Evolutionary conservation across 2,888 invertebrate species (phyloP), one percentile per base, ranked within the genome.

Genomic region (Spatulosminthurus flaviceps): DNA sequence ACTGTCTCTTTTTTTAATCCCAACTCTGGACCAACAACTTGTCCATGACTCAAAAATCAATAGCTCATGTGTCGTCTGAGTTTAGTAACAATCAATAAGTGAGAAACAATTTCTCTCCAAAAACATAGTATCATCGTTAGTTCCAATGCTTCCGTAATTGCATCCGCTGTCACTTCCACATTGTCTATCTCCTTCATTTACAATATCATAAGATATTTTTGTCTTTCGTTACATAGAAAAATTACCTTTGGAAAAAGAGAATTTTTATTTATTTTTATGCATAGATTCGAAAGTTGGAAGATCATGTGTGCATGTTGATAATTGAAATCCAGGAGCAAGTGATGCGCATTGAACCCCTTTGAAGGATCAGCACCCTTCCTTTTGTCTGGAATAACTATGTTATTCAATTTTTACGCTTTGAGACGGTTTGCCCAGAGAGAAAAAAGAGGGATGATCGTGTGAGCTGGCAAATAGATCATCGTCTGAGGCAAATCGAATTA

Each of bases 291-390:
- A 19, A 51, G 51, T n/a, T 41, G 9, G 51, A 2, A 34, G 4
- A 7, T 4, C 9, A 51, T 51, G 51, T 51, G 51, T 51, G 16
- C 51, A 51, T 51, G 51, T 51, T 51, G n/a, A n/a, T n/a, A 51
- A 51, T 51, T 51, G 51, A n/a, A 51, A 51, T 51, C 51, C 51
- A 64, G 11, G 64, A 64, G 26, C 4, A 64, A 26, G 64, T 24
- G 64, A 64, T 9, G 64, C 64, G 22, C 64, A 29, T 21, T 51
- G 64, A 76, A 71, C 71, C 79, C 79, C 70, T 75, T 79, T 70
- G 79, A 79, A 71, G 76, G 79, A 76, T 79, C 79, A 76, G 76
- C 76, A 79, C 76, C 79, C 79, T 76, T 76, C 72, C 76, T 79
- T 79, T 79, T 76, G 71, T 71, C 79, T 72, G 71, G 71, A 79